Evolutionary conservation across 2,113 vertebrate species (phyloP), one percentile per base, ranked within the genome.

Genomic region (Solea senegalensis): DNA sequence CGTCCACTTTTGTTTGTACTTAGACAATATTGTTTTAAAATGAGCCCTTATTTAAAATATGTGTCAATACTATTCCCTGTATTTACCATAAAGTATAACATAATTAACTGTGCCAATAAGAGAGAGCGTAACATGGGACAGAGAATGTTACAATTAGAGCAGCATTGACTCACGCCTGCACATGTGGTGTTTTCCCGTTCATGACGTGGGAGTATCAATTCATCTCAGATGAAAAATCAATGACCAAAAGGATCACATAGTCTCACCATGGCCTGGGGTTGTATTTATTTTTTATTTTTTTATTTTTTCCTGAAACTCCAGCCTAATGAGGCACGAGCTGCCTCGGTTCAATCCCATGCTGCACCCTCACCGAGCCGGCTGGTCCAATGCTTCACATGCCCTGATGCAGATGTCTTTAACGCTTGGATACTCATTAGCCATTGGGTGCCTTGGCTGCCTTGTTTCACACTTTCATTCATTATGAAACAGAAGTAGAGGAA

Each of bases 141-240:
- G 58, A 67, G 28, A 48, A 11, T 1, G 4, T 21, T 46, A 28
- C 45, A 52, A 21, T 28, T 34, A 2, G 46, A 41, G n/a, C 16
- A 28, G 53, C 50, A 39, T 54, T 74, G 50, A 21, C 8, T 43
- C 21, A n/a, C 61, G 54, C 54, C 46, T 11, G 39, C 71, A 48
- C 69, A 81, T 59, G 1, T n/a, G 7, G 58, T 65, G 69, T 76
- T 46, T 21, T 44, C 5, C 45, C 8, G 15, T 72, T 69, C 70
- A 65, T 53, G 70, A 70, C 41, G 46, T 81, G n/a, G 55, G 13
- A 60, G 65, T 58, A 55, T 72, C 65, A 66, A 71, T 89, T 81
- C 49, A 79, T 84, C 83, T 69, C 26, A 12, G 65, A 74, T 67
- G 52, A 76, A 83, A 52, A 86, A 83, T 87, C 84, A 83, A 82